Evolutionary conservation across 2,797 vertebrate genomes (phyloP).

Genomic region (Trematomus bernacchii): DNA sequence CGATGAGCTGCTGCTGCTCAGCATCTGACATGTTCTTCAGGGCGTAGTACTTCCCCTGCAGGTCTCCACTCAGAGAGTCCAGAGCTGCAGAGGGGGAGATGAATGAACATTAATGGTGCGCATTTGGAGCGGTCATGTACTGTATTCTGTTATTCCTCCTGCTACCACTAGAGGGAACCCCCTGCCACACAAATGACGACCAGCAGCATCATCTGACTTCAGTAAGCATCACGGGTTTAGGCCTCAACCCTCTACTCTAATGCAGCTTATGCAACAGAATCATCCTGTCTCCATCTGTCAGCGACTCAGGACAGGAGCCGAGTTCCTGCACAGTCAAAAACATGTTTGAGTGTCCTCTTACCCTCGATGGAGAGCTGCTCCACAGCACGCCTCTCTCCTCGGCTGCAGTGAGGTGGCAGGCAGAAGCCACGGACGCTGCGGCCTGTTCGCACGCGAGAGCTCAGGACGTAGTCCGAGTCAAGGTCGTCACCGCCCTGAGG

Average conservation of each 20-base stretch:
- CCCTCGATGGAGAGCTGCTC: slow-evolving; percentile 94
- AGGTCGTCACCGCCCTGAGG: slow-evolving; percentile 94
- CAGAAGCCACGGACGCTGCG: slow-evolving; percentile 95
- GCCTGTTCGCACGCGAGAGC: slow-evolving; percentile 95
- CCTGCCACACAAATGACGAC: background rate
- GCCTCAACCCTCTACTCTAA: background rate
- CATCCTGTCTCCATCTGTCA: background rate
- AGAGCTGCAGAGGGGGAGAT: slow-evolving; percentile 82
- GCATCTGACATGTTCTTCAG: slow-evolving; percentile 94
- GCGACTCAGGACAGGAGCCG: background rate
- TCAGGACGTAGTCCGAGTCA: slow-evolving; percentile 94
- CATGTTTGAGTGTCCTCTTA: slow-evolving; percentile 58
- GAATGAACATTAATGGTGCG: too few species aligned
- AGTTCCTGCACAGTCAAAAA: background rate
- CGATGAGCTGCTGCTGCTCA: slow-evolving; percentile 96
- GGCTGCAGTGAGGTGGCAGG: slow-evolving; percentile 96
- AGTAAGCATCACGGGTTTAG: slow-evolving; percentile 4
- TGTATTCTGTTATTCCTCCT: background rate
- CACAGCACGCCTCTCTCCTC: slow-evolving; percentile 93
- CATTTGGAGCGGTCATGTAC: background rate
- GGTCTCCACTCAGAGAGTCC: slow-evolving; percentile 90
- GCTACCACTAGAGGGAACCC: slow-evolving; percentile 64
- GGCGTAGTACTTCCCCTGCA: slow-evolving; percentile 94
- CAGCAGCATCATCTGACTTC: background rate
- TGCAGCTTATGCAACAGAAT: background rate